Evolutionary conservation across 2,888 invertebrate species (phyloP).

Genomic region (Noctua fimbriata): DNA sequence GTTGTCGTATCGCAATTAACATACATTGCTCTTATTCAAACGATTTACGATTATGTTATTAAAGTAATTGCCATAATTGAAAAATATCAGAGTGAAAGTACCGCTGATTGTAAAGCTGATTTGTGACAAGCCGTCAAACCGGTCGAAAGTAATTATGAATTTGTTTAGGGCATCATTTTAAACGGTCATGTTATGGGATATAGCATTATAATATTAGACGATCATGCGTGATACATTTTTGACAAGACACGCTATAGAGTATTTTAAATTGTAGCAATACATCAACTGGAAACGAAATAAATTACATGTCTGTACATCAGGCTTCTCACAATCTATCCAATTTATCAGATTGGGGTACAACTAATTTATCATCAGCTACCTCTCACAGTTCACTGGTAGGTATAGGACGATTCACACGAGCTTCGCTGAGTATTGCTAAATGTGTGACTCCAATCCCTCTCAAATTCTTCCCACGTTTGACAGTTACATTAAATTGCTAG

Average conservation of each 20-base stretch:
- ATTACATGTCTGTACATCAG: slow-evolving; percentile 24
- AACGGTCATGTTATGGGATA: slow-evolving; percentile 42
- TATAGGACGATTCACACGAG: background rate
- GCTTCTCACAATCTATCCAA: slow-evolving; percentile 18
- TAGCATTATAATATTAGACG: slow-evolving; percentile 48
- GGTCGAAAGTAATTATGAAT: slow-evolving; percentile 55
- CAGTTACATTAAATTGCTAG: background rate
- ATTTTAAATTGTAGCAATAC: slow-evolving; percentile 53
- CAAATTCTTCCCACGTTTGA: background rate
- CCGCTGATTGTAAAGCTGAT: slow-evolving; percentile 68
- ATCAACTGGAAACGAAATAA: slow-evolving; percentile 43
- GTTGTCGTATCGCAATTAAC: slow-evolving; percentile 77
- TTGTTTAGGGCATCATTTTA: slow-evolving; percentile 63
- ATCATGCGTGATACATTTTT: slow-evolving; percentile 54
- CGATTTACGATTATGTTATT: slow-evolving; percentile 73
- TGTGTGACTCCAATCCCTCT: background rate
- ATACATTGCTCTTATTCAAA: slow-evolving; percentile 72
- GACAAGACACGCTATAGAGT: slow-evolving; percentile 52
- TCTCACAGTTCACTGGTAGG: background rate
- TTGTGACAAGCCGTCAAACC: slow-evolving; percentile 66
- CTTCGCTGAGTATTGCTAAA: background rate
- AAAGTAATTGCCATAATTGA: slow-evolving; percentile 76
- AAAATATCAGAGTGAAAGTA: slow-evolving; percentile 67
- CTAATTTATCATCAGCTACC: slow-evolving; percentile 24
- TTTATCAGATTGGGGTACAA: slow-evolving; percentile 26